These are phyloP conservation scores for Dinocampus coccinellae DNA, from an alignment of 2,888 invertebrate genomes.

Conservation along the genomic window DNA sequence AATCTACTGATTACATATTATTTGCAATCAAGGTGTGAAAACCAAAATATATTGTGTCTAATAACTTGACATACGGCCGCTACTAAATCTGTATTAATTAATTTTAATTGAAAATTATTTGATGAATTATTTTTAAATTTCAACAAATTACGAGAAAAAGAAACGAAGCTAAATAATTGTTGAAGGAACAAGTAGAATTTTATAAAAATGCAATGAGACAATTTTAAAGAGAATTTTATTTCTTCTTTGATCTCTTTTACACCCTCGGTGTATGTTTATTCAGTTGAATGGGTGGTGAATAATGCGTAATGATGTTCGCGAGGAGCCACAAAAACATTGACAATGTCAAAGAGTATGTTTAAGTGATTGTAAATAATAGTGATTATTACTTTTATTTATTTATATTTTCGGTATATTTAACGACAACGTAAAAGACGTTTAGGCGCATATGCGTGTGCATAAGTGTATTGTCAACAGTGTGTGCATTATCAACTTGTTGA, in stretches of 20 bases:
- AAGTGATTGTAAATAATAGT: background rate
- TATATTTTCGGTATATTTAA: background rate
- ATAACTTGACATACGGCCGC: background rate
- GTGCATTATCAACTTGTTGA: background rate
- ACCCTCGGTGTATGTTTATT: background rate
- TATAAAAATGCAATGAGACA: background rate
- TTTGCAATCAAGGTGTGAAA: background rate
- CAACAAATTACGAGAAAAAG: background rate
- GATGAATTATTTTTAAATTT: background rate
- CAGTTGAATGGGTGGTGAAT: background rate
- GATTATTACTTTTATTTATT: conserved; percentile 8
- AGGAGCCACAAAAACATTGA: background rate
- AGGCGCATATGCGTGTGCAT: background rate
- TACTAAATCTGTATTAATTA: background rate
- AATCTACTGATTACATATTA: background rate
- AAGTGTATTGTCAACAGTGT: background rate
- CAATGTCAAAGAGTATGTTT: conserved; percentile 7
- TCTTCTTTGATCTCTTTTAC: background rate
- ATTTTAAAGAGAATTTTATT: background rate
- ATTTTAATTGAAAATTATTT: background rate
- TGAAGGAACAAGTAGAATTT: background rate
- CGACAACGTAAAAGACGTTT: background rate
- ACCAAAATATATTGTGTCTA: background rate
- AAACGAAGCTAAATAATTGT: background rate
- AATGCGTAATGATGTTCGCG: background rate